Evolutionary conservation across 2,797 vertebrate species (phyloP).

Genomic region (Macrochelys suwanniensis): DNA sequence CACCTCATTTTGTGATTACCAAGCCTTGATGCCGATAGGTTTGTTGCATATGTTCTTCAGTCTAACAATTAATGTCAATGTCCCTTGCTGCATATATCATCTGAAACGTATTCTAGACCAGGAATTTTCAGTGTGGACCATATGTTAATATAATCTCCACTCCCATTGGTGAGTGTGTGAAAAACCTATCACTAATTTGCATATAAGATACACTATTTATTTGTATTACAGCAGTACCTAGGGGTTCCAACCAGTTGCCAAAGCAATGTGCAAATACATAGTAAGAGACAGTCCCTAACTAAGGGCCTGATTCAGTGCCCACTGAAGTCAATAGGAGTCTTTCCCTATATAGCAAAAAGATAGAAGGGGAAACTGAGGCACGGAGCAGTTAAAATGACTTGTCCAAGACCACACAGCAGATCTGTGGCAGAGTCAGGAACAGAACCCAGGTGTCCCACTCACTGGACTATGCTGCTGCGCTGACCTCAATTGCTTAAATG

Average conservation of each 20-base stretch:
- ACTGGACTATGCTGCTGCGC: background rate
- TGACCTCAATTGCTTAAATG: conserved; percentile 22
- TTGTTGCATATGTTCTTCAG: too few relatives aligned
- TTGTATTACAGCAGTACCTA: background rate
- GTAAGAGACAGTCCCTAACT: background rate
- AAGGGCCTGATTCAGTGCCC: background rate
- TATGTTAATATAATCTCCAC: background rate
- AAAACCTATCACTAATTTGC: background rate
- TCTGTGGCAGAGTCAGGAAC: background rate
- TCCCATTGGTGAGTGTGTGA: background rate
- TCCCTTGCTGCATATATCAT: background rate
- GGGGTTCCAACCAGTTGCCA: background rate
- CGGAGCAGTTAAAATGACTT: background rate
- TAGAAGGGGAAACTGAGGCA: conserved; percentile 3
- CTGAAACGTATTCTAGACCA: background rate
- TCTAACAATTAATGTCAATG: background rate
- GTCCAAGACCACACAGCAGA: background rate
- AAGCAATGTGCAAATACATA: background rate
- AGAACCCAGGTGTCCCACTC: background rate
- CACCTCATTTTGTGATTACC: background rate
- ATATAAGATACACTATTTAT: background rate
- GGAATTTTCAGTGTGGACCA: background rate
- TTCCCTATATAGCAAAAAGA: background rate
- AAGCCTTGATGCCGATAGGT: background rate
- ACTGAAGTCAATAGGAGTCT: background rate